phyloP scores from a whole-genome alignment of 2,888 invertebrate genomes.

The Tryphoninae sp. region DNA sequence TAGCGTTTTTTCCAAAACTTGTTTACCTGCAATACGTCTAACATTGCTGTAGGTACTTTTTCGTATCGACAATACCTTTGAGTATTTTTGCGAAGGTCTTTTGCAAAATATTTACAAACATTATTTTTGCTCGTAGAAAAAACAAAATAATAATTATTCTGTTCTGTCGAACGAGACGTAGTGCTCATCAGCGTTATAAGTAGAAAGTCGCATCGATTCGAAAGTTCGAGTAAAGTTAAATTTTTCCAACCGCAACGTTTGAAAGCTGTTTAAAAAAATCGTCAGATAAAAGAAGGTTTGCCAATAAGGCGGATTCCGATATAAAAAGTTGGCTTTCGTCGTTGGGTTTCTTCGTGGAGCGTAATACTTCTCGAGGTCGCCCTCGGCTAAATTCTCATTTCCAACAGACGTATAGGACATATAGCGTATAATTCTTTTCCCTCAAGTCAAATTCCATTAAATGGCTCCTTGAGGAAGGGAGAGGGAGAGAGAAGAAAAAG shows the following conservation, averaged over 20 bases:
- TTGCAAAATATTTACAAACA: no score
- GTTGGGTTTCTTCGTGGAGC: slow-evolving; percentile 7
- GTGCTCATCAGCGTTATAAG: neutral
- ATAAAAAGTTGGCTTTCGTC: slow-evolving; percentile 21
- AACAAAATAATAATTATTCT: neutral
- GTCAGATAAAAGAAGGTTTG: neutral
- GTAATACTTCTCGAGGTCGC: neutral
- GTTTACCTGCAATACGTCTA: no score
- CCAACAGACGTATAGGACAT: neutral
- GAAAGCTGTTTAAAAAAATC: neutral
- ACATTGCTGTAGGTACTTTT: no score
- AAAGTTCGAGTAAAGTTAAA: neutral
- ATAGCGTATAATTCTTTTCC: neutral
- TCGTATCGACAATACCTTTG: no score
- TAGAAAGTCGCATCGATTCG: neutral
- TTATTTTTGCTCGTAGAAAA: neutral
- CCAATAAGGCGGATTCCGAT: neutral
- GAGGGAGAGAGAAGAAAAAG: neutral
- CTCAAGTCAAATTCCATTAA: slow-evolving; percentile 11
- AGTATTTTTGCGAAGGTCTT: no score
- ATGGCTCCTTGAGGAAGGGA: neutral
- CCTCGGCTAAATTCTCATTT: neutral
- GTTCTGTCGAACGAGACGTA: neutral
- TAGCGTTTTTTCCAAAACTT: no score
- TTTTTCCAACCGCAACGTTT: neutral